Evolutionary conservation across 2,113 vertebrate species (phyloP).

Genomic region (Megaceryle torquata): DNA sequence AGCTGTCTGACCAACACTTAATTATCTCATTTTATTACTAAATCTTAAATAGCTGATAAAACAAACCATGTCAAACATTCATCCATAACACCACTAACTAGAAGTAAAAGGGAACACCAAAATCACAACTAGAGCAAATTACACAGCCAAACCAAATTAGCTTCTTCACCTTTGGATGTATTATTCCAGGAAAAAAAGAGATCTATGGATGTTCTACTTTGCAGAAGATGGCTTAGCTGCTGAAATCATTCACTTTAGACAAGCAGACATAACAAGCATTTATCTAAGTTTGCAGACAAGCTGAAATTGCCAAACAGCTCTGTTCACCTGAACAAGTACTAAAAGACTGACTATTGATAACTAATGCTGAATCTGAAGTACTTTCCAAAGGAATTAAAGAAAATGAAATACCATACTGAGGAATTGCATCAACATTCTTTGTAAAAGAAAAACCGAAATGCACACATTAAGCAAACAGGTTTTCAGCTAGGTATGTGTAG

Average conservation of each 20-base stretch:
- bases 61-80: no score
- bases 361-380: background rate
- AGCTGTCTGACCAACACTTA: background rate
- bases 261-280: background rate
- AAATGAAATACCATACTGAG: background rate
- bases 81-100: background rate
- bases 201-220: background rate
- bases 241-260: background rate
- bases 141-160: background rate
- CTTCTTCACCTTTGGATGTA: background rate
- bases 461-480: background rate
- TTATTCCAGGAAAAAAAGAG: background rate
- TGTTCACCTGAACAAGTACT: background rate
- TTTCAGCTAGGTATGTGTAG: rapidly evolving
- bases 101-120: background rate
- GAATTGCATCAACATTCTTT: background rate
- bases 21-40: no score
- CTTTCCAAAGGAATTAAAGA: background rate
- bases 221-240: background rate
- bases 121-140: background rate
- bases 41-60: no score
- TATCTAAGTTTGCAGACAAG: background rate
- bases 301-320: background rate
- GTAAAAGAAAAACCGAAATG: background rate
- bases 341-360: background rate